Conservation (phyloP, 2,797 vertebrate species). For the Gallinago nigripennis region DNA sequence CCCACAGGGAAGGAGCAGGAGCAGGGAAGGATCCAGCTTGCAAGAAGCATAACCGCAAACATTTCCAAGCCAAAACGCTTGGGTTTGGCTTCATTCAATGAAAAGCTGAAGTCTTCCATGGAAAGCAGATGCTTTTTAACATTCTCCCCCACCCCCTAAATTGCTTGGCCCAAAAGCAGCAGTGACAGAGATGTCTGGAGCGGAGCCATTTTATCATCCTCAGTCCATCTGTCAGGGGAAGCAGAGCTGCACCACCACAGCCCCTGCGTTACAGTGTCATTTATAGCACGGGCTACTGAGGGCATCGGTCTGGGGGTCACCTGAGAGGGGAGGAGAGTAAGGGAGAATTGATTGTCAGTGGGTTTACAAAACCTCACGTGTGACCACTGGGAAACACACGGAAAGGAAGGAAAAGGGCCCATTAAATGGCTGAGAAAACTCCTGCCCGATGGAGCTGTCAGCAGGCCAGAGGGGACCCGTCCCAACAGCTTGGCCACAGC, state of each 20-base stretch:
- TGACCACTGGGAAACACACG: background rate
- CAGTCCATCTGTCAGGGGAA: slow-evolving; percentile 43
- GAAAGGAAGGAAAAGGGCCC: background rate
- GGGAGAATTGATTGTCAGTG: background rate
- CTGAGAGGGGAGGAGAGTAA: background rate
- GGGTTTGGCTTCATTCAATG: slow-evolving; percentile 25
- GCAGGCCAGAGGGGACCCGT: fast-evolving
- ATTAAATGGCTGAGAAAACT: background rate
- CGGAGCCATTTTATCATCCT: slow-evolving; percentile 28
- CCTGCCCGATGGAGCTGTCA: background rate
- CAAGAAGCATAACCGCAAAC: background rate
- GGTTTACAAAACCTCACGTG: background rate
- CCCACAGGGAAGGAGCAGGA: background rate
- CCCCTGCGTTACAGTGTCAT: fast-evolving
- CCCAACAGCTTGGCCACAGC: fast-evolving
- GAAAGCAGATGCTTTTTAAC: slow-evolving; percentile 61
- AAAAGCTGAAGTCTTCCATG: slow-evolving; percentile 23
- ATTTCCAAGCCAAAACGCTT: background rate
- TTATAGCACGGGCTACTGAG: fast-evolving
- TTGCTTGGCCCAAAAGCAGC: slow-evolving; percentile 28
- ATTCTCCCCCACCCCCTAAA: slow-evolving; percentile 25
- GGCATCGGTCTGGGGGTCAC: background rate
- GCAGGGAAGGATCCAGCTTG: background rate
- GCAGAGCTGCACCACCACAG: background rate
- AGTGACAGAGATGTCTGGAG: slow-evolving; percentile 40